Evolutionary conservation across 2,888 invertebrate genomes (phyloP), one percentile per base, ranked within the genome.

Genomic region (Drosophila neonasuta): DNA sequence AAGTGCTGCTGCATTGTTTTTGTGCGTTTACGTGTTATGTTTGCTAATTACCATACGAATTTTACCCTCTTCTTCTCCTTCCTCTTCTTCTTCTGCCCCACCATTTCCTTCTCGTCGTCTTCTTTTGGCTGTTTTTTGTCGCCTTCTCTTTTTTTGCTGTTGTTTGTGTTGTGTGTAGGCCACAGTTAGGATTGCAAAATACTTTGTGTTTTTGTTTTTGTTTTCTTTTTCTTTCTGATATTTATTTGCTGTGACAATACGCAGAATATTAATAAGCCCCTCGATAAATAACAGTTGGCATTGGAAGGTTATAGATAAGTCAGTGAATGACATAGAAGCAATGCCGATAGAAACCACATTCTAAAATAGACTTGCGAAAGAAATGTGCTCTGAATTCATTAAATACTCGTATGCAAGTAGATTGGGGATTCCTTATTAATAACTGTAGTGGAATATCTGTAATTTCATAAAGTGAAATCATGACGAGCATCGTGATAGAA

Each of bases 251-350:
- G 39, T 42, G 45, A 52, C 51, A 57, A 62, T 50, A 62, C 62
- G 30, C 62, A 74, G 74, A 74, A 74, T 74, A 74, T 66, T 70
- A 70, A 74, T 63, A 62, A 32, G 42, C 13, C 11, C 29, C 10
- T 36, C 29, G 29, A 30, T 29, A 58, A 54, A 60, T 48, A 48
- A 56, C 34, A 9, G 44, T 36, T 57, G 56, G 45, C 72, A 71
- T 56, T 71, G 52, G 60, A 7, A 8, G 34, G 49, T 45, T 50
- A 41, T 60, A 32, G 59, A 42, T 42, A 29, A 44, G 55, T 29
- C 48, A 49, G 48, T 42, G 42, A 39, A 41, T 36, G 36, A 8
- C n/a, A 36, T 36, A n/a, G 36, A 36, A 36, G 36, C 24, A 11
- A n/a, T 36, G n/a, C n/a, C 36, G 36, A 36, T 36, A n/a, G n/a